Percentiles rank a stretch among this genome's conserved stretches.
These are phyloP conservation scores for Osmerus mordax DNA, from an alignment of 2,113 vertebrate genomes.

Conservation along the genomic window DNA sequence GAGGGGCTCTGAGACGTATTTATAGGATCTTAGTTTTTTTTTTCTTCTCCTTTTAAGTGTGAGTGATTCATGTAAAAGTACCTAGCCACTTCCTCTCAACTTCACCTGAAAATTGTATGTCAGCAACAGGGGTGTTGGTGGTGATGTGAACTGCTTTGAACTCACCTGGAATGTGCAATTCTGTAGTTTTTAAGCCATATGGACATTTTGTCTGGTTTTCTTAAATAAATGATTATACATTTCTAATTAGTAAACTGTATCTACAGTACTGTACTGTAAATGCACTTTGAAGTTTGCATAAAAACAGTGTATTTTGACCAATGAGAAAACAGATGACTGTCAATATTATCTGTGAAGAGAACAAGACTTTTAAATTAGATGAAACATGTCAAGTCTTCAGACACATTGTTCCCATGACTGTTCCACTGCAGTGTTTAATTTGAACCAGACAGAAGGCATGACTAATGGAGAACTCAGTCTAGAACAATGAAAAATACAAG, in stretches of 20 bases:
- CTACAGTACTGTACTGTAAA: too few relatives aligned
- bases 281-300: too few relatives aligned
- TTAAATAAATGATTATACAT: neutral
- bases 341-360: too few relatives aligned
- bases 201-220: conserved; percentile 1
- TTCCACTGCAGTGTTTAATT: neutral
- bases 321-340: too few relatives aligned
- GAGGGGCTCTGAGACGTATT: conserved; percentile 40
- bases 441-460: neutral
- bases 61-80: conserved; percentile 71
- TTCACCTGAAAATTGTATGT: conserved; percentile 35
- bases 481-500: too few relatives aligned
- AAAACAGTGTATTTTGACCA: too few relatives aligned
- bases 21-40: conserved; percentile 44
- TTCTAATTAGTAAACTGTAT: too few relatives aligned
- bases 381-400: neutral
- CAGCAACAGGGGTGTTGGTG: conserved; percentile 28
- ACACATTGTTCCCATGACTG: neutral
- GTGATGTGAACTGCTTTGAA: conserved; percentile 35
- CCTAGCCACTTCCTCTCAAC: conserved; percentile 63
- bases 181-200: conserved; percentile 7
- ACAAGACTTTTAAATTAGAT: too few relatives aligned
- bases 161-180: conserved; percentile 2
- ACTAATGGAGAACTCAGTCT: neutral
- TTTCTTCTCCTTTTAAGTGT: conserved; percentile 19